Base-by-base conservation (phyloP, 2,888 invertebrate genomes). In the Drosophila mettleri region DNA sequence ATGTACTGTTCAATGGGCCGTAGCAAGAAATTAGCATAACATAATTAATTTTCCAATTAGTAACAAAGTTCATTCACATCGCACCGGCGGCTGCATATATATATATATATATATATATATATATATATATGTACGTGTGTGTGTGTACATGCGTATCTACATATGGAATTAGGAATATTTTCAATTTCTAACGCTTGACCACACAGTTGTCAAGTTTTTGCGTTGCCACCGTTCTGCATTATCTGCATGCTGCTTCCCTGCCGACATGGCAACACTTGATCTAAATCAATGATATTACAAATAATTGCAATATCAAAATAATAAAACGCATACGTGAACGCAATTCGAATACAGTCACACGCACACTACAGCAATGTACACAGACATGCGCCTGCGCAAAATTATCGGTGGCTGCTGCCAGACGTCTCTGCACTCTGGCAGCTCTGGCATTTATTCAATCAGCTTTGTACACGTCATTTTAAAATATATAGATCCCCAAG, bases 391-490 rank as follows among this genome's bases (percentile, higher is more conserved):
- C 82, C 45, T 86, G 80, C 80, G 80, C 79, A 12, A 41, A 77
- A 31, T 71, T 80, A 59, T 72, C 33, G 38, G 24, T 18, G 48
- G 57, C 61, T 74, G 51, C 29, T 38, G 12, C 12, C 53, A 41
- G 27, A 22, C 46, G 55, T 53, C 61, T 58, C 31, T 61, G 31
- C 33, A 41, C 38, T 55, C 45, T 46, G 51, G 46, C 49, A 27
- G 34, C 51, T 38, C 36, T 52, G 27, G 52, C 18, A 52, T 16
- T 52, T 27, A 58, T 54, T 83, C 88, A 84, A 88, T 86, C 86
- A 49, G 78, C 65, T 72, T 80, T 59, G 86, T 89, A 87, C 85
- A 85, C 85, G 85, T 85, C 89, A 85, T 69, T 70, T 66, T 45
- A 69, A 64, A 53, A 43, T 20, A 43, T 9, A 27, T 36, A 64